phyloP scores from a whole-genome alignment of 2,888 invertebrate species.

The Encarsia formosa region DNA sequence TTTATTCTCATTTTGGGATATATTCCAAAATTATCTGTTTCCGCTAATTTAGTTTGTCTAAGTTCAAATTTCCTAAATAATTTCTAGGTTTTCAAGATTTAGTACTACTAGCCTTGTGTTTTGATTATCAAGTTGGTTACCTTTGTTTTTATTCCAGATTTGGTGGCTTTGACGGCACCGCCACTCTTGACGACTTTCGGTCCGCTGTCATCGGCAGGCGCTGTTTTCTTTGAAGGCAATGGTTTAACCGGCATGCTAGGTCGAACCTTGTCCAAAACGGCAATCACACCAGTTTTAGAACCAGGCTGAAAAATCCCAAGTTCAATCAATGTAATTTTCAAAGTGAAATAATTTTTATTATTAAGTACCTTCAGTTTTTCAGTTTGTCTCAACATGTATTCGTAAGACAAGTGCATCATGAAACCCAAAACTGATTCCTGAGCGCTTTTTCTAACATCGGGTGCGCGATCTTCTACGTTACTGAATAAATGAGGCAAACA shows the following conservation, averaged over 20 bases:
- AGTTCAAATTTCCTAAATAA: too few relatives aligned
- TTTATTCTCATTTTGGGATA: too few relatives aligned
- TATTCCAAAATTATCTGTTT: too few relatives aligned
- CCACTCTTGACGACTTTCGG: slow-evolving; percentile 59
- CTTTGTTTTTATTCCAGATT: slow-evolving; percentile 57
- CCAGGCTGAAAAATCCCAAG: slow-evolving; percentile 56
- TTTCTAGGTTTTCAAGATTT: too few relatives aligned
- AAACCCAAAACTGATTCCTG: slow-evolving; percentile 85
- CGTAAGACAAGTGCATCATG: slow-evolving; percentile 89
- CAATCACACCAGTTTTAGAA: slow-evolving; percentile 71
- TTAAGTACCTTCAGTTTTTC: slow-evolving; percentile 70
- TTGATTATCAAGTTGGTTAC: too few relatives aligned
- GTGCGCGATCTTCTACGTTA: slow-evolving; percentile 86
- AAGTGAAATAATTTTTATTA: slow-evolving; percentile 5
- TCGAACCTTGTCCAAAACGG: slow-evolving; percentile 78
- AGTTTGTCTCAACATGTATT: slow-evolving; percentile 69
- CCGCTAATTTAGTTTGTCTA: too few relatives aligned
- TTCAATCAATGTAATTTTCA: neutral
- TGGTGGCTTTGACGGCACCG: slow-evolving; percentile 51
- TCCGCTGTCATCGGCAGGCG: slow-evolving; percentile 56
- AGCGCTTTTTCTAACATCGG: slow-evolving; percentile 86
- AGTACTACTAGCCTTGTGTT: too few relatives aligned
- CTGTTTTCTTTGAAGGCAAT: slow-evolving; percentile 57
- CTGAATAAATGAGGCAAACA: slow-evolving; percentile 75
- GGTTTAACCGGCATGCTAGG: slow-evolving; percentile 81